These are phyloP conservation scores for Spizaetus ornatus DNA, from an alignment of 2,113 vertebrate genomes.

Conservation along the genomic window DNA sequence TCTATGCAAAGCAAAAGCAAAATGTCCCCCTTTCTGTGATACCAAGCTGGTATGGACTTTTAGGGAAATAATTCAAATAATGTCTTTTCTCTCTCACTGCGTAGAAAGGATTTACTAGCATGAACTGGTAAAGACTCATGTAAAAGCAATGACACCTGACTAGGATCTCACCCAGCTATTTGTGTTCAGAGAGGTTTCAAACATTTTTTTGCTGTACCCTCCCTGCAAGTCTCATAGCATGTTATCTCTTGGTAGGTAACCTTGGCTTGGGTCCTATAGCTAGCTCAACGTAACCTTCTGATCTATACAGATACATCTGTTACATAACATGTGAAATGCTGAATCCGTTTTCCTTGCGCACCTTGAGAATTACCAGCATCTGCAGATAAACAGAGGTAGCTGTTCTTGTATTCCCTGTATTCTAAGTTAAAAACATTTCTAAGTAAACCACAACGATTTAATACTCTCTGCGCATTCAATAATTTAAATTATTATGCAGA, in stretches of 20 bases:
- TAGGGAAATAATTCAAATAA: background rate
- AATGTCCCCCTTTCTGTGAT: background rate
- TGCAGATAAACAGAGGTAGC: background rate
- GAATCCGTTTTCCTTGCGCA: background rate
- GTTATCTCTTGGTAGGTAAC: background rate
- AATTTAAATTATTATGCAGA: conserved; percentile 11
- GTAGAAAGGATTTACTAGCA: background rate
- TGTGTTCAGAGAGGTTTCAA: background rate
- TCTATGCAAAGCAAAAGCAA: background rate
- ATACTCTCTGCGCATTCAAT: background rate
- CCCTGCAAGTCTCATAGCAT: background rate
- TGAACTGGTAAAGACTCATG: background rate
- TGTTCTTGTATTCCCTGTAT: background rate
- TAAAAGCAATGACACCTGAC: background rate
- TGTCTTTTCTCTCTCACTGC: background rate
- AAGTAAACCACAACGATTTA: conserved; percentile 34
- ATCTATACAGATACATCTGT: background rate
- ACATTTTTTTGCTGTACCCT: background rate
- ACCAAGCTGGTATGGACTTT: background rate
- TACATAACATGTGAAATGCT: background rate
- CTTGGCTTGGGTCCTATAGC: background rate
- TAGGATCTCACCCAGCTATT: background rate
- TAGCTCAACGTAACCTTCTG: background rate
- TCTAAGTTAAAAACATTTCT: background rate
- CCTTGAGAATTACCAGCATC: background rate